These are phyloP conservation scores for Anolis sagrei DNA, from an alignment of 2,113 vertebrate genomes.

Conservation along the genomic window DNA sequence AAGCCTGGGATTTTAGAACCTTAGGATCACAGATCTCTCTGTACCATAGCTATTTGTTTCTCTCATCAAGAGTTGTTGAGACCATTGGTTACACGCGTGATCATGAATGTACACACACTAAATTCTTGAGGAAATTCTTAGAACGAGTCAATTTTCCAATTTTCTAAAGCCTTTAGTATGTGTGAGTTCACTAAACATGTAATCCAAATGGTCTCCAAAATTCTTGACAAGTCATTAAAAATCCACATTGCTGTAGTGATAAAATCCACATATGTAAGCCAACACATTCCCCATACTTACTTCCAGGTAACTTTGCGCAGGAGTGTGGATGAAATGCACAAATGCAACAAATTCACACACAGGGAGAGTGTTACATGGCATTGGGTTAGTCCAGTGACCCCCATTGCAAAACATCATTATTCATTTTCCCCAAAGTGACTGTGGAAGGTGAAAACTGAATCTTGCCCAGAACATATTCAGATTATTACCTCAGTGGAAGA, in stretches of 20 bases:
- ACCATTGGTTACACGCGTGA: background rate
- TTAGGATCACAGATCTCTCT: background rate
- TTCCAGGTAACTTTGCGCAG: background rate
- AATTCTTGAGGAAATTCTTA: background rate
- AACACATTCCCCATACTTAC: background rate
- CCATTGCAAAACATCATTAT: background rate
- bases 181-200: too few relatives aligned
- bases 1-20: conserved; percentile 1
- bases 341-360: background rate
- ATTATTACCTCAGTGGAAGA: background rate
- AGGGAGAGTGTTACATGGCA: background rate
- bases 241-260: background rate
- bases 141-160: background rate
- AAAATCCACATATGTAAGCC: background rate
- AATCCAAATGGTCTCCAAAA: too few relatives aligned
- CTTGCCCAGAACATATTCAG: too few relatives aligned
- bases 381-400: background rate
- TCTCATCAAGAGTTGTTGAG: background rate
- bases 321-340: too few relatives aligned
- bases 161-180: too few relatives aligned
- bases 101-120: background rate
- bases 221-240: background rate
- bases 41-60: background rate
- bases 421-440: background rate
- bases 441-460: too few relatives aligned